Conservation (phyloP, 2,113 vertebrate genomes). For the Antechinus stuartii region DNA sequence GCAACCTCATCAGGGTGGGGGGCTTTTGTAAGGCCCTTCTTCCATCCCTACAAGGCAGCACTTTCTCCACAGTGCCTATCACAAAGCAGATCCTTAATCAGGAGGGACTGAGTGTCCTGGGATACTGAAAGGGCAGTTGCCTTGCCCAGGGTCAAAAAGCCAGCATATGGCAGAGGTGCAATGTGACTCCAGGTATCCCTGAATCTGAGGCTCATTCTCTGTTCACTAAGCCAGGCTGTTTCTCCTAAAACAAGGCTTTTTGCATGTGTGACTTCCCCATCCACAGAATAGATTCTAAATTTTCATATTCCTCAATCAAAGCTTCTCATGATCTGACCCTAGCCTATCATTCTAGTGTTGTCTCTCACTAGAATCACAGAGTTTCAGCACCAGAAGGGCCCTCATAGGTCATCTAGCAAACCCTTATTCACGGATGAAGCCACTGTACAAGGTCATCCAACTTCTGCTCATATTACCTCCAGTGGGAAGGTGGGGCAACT, state of each 20-base stretch:
- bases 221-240: background rate
- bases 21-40: background rate
- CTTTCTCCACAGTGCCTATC: background rate
- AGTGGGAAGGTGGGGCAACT: background rate
- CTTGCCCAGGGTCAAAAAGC: background rate
- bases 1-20: background rate
- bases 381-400: background rate
- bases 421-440: background rate
- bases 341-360: background rate
- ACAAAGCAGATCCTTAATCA: background rate
- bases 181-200: background rate
- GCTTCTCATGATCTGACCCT: background rate
- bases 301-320: background rate
- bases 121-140: background rate
- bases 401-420: background rate
- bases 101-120: background rate
- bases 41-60: background rate
- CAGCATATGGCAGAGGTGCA: background rate
- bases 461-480: background rate
- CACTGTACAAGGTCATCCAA: background rate
- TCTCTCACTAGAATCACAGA: background rate
- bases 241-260: background rate
- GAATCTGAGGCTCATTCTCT: background rate
- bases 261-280: background rate
- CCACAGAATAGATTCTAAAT: background rate